A percentile compares a stretch with the other conserved stretches of the same genome.
Conservation (phyloP, 2,113 vertebrate genomes). For the Tupaia tana region DNA sequence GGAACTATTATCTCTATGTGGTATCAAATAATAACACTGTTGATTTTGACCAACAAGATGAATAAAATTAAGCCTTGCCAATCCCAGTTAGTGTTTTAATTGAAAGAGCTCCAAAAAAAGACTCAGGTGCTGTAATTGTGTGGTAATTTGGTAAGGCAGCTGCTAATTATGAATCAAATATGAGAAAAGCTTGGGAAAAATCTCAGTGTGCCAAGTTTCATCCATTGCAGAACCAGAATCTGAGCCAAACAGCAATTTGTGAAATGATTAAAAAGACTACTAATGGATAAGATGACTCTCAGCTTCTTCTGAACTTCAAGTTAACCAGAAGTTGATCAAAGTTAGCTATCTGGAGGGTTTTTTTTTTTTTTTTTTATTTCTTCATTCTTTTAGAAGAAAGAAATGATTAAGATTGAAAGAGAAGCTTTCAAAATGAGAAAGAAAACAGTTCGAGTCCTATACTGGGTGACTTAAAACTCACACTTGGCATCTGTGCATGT, state of each 20-base stretch:
- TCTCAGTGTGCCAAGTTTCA: slow-evolving; percentile 38
- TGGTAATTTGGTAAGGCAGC: slow-evolving; percentile 50
- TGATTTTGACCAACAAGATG: slow-evolving; percentile 18
- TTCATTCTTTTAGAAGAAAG: background rate
- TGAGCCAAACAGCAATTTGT: slow-evolving; percentile 18
- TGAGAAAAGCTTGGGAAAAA: slow-evolving; percentile 46
- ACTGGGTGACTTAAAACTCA: no score
- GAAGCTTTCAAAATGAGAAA: background rate
- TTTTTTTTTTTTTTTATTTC: background rate
- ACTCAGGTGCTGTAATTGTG: slow-evolving; percentile 36
- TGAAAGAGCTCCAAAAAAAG: slow-evolving; percentile 61
- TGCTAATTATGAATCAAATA: slow-evolving; percentile 65
- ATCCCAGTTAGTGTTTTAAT: background rate
- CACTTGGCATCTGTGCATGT: no score
- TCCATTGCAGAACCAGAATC: background rate
- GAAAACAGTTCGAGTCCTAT: background rate
- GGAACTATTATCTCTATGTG: background rate
- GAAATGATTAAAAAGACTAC: slow-evolving; percentile 17
- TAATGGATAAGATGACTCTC: background rate
- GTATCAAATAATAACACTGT: background rate
- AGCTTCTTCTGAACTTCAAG: background rate
- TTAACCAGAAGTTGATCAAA: slow-evolving; percentile 9
- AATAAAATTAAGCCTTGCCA: background rate
- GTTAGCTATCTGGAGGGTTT: background rate
- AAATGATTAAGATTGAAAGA: background rate